phyloP scores from a whole-genome alignment of 2,113 vertebrate species.

The Sinocyclocheilus grahami region DNA sequence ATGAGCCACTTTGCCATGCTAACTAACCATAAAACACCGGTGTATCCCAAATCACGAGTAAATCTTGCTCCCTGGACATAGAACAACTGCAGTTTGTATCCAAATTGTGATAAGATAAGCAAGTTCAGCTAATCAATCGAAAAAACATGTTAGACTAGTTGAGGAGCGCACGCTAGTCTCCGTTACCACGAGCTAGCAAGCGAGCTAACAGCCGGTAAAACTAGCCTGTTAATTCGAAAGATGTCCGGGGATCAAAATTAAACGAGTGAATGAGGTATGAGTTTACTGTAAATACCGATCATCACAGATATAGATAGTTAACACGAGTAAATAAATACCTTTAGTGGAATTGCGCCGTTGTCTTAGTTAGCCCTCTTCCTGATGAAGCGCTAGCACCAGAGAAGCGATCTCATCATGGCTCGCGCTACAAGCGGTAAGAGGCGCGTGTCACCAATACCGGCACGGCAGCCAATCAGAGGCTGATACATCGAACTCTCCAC shows the following conservation, averaged over 20 bases:
- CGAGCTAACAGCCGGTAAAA: conserved; percentile 33
- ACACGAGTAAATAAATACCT: background rate
- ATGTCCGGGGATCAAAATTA: background rate
- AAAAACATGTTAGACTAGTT: background rate
- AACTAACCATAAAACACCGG: background rate
- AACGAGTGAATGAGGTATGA: too few species aligned
- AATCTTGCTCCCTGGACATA: background rate
- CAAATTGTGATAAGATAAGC: too few species aligned
- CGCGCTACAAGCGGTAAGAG: conserved; percentile 1
- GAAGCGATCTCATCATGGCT: conserved; percentile 41
- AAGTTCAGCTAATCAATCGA: background rate
- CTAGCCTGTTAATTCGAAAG: background rate
- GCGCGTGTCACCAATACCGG: conserved; percentile 51
- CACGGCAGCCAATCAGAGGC: conserved; percentile 45
- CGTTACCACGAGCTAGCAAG: conserved; percentile 32
- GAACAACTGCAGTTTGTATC: background rate
- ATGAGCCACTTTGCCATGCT: conserved; percentile 11
- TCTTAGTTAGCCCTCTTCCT: conserved; percentile 20
- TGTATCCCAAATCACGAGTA: background rate
- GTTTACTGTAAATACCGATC: background rate
- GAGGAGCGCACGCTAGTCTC: background rate
- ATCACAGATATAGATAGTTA: background rate
- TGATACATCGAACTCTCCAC: background rate
- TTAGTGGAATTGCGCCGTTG: background rate
- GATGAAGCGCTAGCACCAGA: conserved; percentile 24